Percentiles rank a stretch among this genome's conserved stretches.
Evolutionary conservation across 2,113 vertebrate genomes (phyloP).

Genomic region (Suncus etruscus): DNA sequence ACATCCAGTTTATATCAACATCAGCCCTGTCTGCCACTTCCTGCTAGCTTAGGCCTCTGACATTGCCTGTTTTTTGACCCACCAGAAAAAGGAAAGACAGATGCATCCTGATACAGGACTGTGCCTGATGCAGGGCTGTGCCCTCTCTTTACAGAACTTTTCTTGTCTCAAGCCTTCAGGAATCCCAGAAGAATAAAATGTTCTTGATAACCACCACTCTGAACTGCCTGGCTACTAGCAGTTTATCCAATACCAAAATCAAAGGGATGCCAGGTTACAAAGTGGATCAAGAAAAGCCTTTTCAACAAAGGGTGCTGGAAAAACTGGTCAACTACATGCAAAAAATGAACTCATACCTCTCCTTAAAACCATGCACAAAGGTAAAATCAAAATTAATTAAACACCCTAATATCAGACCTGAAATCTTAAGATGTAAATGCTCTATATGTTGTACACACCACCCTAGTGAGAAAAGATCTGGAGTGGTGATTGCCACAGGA

Average conservation of each 20-base stretch:
- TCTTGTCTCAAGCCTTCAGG: background rate
- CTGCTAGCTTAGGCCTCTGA: background rate
- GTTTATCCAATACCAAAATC: background rate
- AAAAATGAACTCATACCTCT: no score
- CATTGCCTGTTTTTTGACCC: background rate
- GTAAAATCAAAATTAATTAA: no score
- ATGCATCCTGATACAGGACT: background rate
- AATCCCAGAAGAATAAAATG: background rate
- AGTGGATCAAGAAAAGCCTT: slow-evolving; percentile 14
- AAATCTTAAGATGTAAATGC: no score
- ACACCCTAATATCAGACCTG: no score
- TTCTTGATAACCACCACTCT: background rate
- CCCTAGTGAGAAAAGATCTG: no score
- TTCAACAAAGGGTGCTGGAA: background rate
- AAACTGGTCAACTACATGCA: no score
- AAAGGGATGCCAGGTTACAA: background rate
- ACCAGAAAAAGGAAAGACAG: background rate
- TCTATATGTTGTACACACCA: no score
- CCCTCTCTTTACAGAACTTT: background rate
- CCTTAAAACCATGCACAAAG: no score
- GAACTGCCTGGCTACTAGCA: background rate
- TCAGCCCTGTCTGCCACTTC: background rate
- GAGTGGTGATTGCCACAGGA: no score
- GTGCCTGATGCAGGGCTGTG: no score
- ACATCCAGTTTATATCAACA: background rate